Evolutionary conservation across 2,113 vertebrate genomes (phyloP), one percentile per base, ranked within the genome.

Genomic region (Thinocorus orbignyianus): DNA sequence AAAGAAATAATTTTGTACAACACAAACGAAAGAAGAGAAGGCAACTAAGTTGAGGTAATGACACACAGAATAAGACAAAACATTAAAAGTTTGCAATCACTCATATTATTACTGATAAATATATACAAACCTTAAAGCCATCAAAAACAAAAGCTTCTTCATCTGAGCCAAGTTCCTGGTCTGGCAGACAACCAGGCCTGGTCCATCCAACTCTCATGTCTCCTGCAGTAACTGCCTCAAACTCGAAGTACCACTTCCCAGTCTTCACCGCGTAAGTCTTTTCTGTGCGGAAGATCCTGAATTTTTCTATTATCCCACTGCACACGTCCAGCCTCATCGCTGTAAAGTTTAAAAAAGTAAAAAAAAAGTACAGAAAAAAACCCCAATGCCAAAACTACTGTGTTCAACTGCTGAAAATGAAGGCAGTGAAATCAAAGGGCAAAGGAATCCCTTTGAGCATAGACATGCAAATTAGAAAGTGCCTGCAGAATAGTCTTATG

Each of bases 161-260:
- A 77, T 99, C 99, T 1, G 99, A 98, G 51, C 99, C 99, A 73
- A 99, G 98, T 64, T 99, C 99, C 87, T 98, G 98, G 91, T 99
- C 99, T 3, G 99, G 99, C 7, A 99, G 98, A 92, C 99, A 99
- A 12, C 98, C 99, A 0, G 99, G 99, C 37, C 98, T 98, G 77
- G 99, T 98, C 99, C 99, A 99, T 35, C 99, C 99, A 41, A 99
- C 99, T 60, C 99, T 98, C 98, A 99, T 99, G 97, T 99, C 99
- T 33, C 99, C 99, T 17, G 98, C 97, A 19, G 99, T 99, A 84
- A 99, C 97, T 2, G 98, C 98, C 97, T 99, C 99, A 66, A 99
- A 98, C 85, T 99, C 99, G 80, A 99, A 99, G 95, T 99, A 99
- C 99, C 99, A 99, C 76, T 99, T 99, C 31, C 99, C 99, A 4